These are phyloP conservation scores for Sinocyclocheilus grahami DNA, from an alignment of 2,113 vertebrate genomes.

Conservation along the genomic window DNA sequence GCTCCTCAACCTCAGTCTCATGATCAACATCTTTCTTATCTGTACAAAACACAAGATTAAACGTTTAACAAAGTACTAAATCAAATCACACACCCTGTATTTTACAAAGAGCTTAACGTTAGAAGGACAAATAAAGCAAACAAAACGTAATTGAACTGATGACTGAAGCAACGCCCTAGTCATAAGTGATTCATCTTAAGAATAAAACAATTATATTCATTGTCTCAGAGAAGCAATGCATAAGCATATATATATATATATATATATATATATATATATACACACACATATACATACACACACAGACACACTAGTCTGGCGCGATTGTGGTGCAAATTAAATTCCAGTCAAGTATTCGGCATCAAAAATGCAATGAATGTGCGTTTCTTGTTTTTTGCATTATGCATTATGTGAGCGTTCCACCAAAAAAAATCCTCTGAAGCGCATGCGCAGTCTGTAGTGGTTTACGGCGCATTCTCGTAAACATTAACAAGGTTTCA, in stretches of 20 bases:
- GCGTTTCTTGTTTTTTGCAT: background rate
- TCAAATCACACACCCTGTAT: background rate
- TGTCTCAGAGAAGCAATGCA: background rate
- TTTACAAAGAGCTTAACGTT: background rate
- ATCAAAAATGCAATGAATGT: background rate
- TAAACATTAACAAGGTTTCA: background rate
- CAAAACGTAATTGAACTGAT: background rate
- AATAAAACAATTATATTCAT: background rate
- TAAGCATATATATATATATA: background rate
- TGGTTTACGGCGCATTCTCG: background rate
- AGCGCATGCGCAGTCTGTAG: conserved; percentile 13
- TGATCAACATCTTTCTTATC: conserved; percentile 99
- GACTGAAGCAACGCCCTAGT: background rate
- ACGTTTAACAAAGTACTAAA: background rate
- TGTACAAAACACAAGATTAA: conserved; percentile 67
- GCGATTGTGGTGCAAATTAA: background rate
- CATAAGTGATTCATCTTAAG: background rate
- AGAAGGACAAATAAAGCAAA: background rate
- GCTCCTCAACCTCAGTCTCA: conserved; percentile 92
- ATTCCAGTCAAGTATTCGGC: background rate
- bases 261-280: too few species aligned
- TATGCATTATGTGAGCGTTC: background rate
- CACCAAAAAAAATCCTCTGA: background rate
- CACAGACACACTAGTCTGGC: background rate
- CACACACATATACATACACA: too few species aligned